Base-by-base conservation (phyloP, 2,888 invertebrate genomes). In the Julus scandinavius region DNA sequence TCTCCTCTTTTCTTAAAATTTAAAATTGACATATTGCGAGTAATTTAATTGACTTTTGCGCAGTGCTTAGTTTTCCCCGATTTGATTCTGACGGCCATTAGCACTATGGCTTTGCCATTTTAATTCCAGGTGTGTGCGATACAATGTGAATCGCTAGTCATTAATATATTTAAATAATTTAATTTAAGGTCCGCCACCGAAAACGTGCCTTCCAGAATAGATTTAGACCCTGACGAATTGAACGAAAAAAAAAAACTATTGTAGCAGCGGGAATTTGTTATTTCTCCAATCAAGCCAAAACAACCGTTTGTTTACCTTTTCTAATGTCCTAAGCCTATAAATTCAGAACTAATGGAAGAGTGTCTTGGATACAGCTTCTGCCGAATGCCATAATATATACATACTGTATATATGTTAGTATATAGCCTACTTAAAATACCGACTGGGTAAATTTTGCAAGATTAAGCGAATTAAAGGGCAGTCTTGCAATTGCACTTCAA, bases 311-410 rank as follows among this genome's bases (percentile, higher is more conserved):
- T 29, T 29, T n/a, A n/a, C n/a, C n/a, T 29, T 29, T 29, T 29
- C 29, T 29, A 29, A 29, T 29, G 29, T 29, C 29, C 29, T 1
- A 45, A 7, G 0, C 45, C 45, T 45, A 11, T 72, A 29, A 72
- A 72, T 29, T 72, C 2, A 29, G 20, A 72, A 72, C 72, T 7
- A 20, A 2, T 29, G 72, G 72, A 72, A 72, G 72, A 72, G 72
- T 72, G 72, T 29, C 9, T 20, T 72, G 72, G 72, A 72, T 72
- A 72, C 72, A 72, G 72, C 72, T 72, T 72, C 72, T 72, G 72
- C 29, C 11, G 72, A 20, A 20, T 72, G 72, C 72, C 72, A 72
- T 72, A 72, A 72, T 72, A 72, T 72, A 72, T 72, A 72, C 72
- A 72, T 72, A 72, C 20, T 72, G 72, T 72, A 72, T 72, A 72